Evolutionary conservation across 2,113 vertebrate species (phyloP).

Genomic region (Myocastor coypus): DNA sequence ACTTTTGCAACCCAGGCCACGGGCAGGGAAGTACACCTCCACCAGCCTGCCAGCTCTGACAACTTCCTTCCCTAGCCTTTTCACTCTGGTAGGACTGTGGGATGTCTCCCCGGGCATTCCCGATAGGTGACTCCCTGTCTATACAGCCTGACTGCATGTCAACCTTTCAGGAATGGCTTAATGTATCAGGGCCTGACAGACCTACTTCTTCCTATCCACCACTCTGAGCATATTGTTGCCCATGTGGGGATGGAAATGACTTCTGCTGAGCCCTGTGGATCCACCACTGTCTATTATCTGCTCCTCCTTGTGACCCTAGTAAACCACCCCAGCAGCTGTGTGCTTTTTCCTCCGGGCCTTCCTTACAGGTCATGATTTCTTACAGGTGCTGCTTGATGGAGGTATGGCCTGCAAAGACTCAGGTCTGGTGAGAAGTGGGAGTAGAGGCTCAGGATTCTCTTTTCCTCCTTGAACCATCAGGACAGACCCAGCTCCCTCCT

Average conservation of each 20-base stretch:
- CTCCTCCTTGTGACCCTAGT: too few relatives aligned
- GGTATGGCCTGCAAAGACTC: background rate
- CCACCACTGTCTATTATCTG: too few relatives aligned
- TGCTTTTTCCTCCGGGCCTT: background rate
- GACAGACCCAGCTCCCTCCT: background rate
- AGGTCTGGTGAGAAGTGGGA: accelerated
- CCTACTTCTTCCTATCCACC: too few relatives aligned
- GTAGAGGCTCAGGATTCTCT: accelerated
- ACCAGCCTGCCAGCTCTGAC: background rate
- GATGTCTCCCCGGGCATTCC: background rate
- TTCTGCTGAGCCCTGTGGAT: too few relatives aligned
- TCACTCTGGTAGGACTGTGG: background rate
- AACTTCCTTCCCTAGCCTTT: background rate
- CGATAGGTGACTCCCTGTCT: background rate
- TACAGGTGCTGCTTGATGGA: background rate
- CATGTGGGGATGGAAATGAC: too few relatives aligned
- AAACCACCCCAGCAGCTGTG: too few relatives aligned
- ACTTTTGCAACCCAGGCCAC: background rate
- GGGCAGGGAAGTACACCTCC: background rate
- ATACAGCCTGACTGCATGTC: too few relatives aligned
- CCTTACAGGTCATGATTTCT: background rate
- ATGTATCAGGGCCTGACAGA: too few relatives aligned
- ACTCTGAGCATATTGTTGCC: too few relatives aligned
- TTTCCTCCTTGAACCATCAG: accelerated
- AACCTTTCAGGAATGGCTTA: too few relatives aligned